Evolutionary conservation across 2,797 vertebrate genomes (phyloP).

Genomic region (Natrix natrix): DNA sequence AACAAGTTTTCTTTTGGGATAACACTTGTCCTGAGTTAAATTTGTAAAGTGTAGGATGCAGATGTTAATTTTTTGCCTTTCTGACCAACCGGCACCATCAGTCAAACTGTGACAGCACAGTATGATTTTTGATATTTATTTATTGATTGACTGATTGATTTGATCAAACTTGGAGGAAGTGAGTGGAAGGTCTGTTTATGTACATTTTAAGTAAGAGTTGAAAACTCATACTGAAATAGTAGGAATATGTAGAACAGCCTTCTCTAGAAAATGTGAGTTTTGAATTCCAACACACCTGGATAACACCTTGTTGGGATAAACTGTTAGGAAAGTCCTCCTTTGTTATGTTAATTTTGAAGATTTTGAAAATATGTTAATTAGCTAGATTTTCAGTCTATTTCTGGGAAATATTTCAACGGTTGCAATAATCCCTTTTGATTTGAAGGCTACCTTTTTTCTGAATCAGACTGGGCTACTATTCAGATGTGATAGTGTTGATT

Average conservation of each 20-base stretch:
- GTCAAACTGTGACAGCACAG: not conserved
- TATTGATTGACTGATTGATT: not conserved
- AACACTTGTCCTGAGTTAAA: slow-evolving; percentile 15
- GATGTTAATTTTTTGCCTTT: not conserved
- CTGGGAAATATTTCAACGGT: slow-evolving; percentile 37
- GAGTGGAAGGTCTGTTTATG: slow-evolving; percentile 6
- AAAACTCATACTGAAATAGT: not conserved
- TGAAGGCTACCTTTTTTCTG: slow-evolving; percentile 48
- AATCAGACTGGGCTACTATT: not conserved
- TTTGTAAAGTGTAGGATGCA: not conserved
- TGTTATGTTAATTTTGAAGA: not conserved
- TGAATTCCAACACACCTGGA: not conserved
- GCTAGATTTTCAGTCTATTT: slow-evolving; percentile 14
- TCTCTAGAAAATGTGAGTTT: not conserved
- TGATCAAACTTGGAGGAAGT: slow-evolving; percentile 13
- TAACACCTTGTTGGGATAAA: not conserved
- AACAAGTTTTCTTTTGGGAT: not conserved
- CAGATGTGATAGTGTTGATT: not conserved
- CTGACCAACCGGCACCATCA: not conserved
- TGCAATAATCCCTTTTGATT: slow-evolving; percentile 44
- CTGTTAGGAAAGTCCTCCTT: not conserved
- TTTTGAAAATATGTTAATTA: slow-evolving; percentile 12
- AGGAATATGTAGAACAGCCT: not conserved
- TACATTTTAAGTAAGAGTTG: not conserved
- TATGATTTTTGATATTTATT: not conserved